A percentile compares a stretch with the other conserved stretches of the same genome.
phyloP scores from a whole-genome alignment of 2,113 vertebrate species.

The Salvelinus namaycush region DNA sequence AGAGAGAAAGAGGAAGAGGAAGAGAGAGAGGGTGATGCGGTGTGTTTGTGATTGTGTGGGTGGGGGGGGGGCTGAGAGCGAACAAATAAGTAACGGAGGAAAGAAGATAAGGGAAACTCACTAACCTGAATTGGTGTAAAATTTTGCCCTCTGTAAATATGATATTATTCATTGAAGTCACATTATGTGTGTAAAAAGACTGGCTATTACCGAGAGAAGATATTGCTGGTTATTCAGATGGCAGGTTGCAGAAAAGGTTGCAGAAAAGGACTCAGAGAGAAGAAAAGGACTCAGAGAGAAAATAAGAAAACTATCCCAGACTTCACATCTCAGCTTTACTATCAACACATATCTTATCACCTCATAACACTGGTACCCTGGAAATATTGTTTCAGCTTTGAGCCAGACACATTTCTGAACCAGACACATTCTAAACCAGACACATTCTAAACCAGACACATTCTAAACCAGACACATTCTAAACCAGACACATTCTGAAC shows the following conservation, averaged over 20 bases:
- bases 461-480: too few species aligned
- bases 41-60: conserved; percentile 18
- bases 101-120: not conserved
- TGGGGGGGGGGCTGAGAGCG: not conserved
- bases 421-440: conserved; percentile 8
- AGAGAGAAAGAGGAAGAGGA: too few species aligned
- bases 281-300: conserved; percentile 41
- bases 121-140: conserved; percentile 61
- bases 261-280: conserved; percentile 46
- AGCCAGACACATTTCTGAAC: too few species aligned
- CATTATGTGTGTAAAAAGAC: conserved; percentile 59
- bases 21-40: too few species aligned
- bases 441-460: too few species aligned
- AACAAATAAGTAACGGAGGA: too few species aligned
- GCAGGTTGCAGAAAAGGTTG: conserved; percentile 57
- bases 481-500: too few species aligned
- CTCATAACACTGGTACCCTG: too few species aligned
- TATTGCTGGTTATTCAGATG: conserved; percentile 59
- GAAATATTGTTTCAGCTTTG: too few species aligned
- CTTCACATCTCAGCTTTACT: not conserved
- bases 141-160: conserved; percentile 12
- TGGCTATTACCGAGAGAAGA: conserved; percentile 58
- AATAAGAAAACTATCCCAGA: conserved; percentile 41
- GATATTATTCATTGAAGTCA: conserved; percentile 67
- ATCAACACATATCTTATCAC: too few species aligned